Conservation (phyloP, 2,113 vertebrate species). For the Anas platyrhynchos region DNA sequence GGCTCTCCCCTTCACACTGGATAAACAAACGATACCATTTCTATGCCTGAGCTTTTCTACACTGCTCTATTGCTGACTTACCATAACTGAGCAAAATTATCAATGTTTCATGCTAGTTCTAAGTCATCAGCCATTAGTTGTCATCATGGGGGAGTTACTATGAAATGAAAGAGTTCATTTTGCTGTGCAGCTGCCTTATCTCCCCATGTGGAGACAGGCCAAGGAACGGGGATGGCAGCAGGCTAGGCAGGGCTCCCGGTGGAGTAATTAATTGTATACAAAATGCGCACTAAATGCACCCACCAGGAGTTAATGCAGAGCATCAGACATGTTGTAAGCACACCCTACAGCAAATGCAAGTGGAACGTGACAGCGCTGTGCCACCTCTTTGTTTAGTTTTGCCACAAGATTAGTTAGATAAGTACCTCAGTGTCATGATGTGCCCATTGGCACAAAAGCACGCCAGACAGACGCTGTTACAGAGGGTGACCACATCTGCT, state of each 20-base stretch:
- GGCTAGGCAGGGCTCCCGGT: background rate
- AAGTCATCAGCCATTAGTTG: background rate
- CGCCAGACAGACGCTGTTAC: constrained; percentile 91
- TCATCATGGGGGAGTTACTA: background rate
- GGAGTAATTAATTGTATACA: background rate
- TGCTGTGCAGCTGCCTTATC: background rate
- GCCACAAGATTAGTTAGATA: constrained; percentile 44
- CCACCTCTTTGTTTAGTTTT: constrained; percentile 36
- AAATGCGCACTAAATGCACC: background rate
- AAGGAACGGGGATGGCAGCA: background rate
- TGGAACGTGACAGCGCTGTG: background rate
- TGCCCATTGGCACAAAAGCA: constrained; percentile 98
- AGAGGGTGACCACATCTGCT: constrained; percentile 90
- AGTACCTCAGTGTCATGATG: constrained; percentile 96
- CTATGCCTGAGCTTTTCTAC: background rate
- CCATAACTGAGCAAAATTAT: background rate
- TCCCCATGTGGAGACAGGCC: background rate
- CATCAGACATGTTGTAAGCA: background rate
- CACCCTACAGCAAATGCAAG: background rate
- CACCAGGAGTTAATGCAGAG: background rate
- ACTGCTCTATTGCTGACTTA: background rate
- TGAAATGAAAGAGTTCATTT: background rate
- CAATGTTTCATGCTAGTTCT: background rate
- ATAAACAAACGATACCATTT: background rate
- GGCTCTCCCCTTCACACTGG: background rate